A percentile compares a stretch with the other conserved stretches of the same genome.
phyloP scores from a whole-genome alignment of 2,113 vertebrate genomes.

The Hippocampus barbouri region DNA sequence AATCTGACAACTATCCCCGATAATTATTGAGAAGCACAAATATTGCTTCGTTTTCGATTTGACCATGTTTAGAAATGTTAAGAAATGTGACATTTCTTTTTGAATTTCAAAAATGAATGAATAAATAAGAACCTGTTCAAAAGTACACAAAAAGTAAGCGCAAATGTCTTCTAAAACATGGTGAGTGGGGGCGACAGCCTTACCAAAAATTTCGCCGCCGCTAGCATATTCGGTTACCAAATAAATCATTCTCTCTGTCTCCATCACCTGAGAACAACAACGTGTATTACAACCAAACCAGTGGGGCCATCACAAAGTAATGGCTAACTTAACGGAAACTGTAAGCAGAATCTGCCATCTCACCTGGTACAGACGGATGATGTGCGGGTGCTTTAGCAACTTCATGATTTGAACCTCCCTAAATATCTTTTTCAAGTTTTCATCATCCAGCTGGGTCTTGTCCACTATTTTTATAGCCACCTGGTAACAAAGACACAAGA shows the following conservation, averaged over 20 bases:
- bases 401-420: slow-evolving; percentile 99
- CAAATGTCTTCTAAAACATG: not conserved
- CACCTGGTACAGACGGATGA: slow-evolving; percentile 97
- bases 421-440: slow-evolving; percentile 99
- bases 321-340: slow-evolving; percentile 42
- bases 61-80: not conserved
- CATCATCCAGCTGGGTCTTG: slow-evolving; percentile 96
- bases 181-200: slow-evolving; percentile 54
- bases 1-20: not conserved
- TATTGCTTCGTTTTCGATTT: not conserved
- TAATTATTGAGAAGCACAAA: not conserved
- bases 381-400: slow-evolving; percentile 96
- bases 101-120: not conserved
- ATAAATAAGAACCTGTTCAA: not conserved
- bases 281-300: slow-evolving; percentile 31
- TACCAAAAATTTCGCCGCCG: slow-evolving; percentile 98
- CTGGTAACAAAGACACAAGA: slow-evolving; percentile 62
- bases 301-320: slow-evolving; percentile 20
- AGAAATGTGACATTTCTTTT: not conserved
- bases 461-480: slow-evolving; percentile 99
- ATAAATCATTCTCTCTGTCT: slow-evolving; percentile 98
- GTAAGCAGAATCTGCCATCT: slow-evolving; percentile 22
- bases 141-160: not conserved
- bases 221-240: slow-evolving; percentile 98
- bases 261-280: slow-evolving; percentile 86